A percentile compares a stretch with the other conserved stretches of the same genome.
These are phyloP conservation scores for Tuberolachnus salignus DNA, from an alignment of 2,888 invertebrate species.

Conservation along the genomic window DNA sequence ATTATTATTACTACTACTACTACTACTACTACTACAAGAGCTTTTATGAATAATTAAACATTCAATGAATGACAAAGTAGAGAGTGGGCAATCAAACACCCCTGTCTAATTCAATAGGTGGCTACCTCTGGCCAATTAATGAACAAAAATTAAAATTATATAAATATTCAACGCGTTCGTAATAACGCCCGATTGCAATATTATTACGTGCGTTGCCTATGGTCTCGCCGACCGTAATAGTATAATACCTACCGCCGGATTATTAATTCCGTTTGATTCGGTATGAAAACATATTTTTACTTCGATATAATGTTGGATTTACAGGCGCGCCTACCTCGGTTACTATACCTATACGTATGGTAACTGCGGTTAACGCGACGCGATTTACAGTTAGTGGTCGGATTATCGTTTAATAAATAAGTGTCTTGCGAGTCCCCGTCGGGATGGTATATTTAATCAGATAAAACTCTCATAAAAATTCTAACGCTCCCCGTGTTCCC, in stretches of 20 bases:
- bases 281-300: not conserved
- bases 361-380: constrained; percentile 10
- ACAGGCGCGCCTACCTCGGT: too few species aligned
- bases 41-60: constrained; percentile 36
- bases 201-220: too few species aligned
- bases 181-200: not conserved
- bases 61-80: constrained; percentile 46
- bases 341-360: too few species aligned
- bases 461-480: constrained; percentile 41
- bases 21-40: too few species aligned
- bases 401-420: constrained; percentile 46
- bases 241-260: not conserved
- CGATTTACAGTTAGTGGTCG: constrained; percentile 40
- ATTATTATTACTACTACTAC: constrained; percentile 25
- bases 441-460: constrained; percentile 34
- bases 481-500: constrained; percentile 17
- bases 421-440: not conserved
- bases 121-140: constrained; percentile 13
- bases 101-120: not conserved
- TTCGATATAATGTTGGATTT: constrained; percentile 11
- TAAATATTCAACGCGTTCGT: constrained; percentile 12
- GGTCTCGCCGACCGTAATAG: not conserved
- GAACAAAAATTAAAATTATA: constrained; percentile 12
- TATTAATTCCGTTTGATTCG: not conserved
- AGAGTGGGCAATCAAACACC: constrained; percentile 30